A percentile compares a stretch with the other conserved stretches of the same genome.
Conservation (phyloP, 2,113 vertebrate genomes). For the Bufo bufo region DNA sequence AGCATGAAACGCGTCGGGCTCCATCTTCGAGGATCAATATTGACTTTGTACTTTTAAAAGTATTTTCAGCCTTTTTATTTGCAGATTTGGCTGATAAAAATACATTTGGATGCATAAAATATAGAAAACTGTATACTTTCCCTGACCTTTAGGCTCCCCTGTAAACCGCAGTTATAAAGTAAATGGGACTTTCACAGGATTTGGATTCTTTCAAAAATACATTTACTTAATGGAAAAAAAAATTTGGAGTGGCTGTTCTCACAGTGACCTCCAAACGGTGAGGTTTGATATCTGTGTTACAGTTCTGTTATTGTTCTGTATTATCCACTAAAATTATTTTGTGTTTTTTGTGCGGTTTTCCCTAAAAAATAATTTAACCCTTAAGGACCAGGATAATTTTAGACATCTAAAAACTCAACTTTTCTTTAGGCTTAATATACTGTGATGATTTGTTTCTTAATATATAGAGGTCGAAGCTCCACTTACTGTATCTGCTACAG, state of each 20-base stretch:
- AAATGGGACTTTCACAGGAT: neutral
- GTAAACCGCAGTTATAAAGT: neutral
- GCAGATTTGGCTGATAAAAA: neutral
- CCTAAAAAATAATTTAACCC: neutral
- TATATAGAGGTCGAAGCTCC: no score
- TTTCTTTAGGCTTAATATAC: no score
- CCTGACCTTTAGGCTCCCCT: neutral
- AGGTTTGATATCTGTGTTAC: no score
- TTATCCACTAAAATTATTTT: neutral
- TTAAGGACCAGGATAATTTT: no score
- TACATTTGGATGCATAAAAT: neutral
- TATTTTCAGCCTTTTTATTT: neutral
- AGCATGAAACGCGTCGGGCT: neutral
- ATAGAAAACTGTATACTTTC: conserved; percentile 9
- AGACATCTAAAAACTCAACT: no score
- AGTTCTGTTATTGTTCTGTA: neutral
- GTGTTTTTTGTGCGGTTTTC: neutral
- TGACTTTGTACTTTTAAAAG: neutral
- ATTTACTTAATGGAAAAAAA: conserved; percentile 32
- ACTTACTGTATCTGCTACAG: no score
- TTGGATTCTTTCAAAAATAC: no score
- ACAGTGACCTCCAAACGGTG: neutral
- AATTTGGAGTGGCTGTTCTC: neutral
- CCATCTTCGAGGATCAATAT: neutral
- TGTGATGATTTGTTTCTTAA: no score